Conservation (phyloP, 37 sponge, comb jelly and placozoan species). For the Aplysina aerophoba region DNA sequence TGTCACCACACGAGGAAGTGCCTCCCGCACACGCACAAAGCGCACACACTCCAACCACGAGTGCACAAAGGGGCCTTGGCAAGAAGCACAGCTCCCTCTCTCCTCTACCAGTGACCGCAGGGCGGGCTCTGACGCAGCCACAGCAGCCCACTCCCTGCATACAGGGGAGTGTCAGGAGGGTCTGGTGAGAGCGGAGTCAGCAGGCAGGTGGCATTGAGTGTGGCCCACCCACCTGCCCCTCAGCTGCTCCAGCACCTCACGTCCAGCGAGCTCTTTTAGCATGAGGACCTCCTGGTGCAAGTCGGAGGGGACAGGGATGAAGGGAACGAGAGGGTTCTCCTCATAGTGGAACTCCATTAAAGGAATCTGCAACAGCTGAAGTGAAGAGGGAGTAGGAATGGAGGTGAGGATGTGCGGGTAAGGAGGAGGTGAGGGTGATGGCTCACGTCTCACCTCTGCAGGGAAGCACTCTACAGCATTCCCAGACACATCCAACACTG, state of each 20-base stretch:
- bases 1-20: neutral
- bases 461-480: slow-evolving; percentile 65
- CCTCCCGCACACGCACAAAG: slow-evolving; percentile 48
- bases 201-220: no score
- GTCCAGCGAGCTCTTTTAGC: slow-evolving; percentile 39
- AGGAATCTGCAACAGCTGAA: neutral
- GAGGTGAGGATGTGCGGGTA: no score
- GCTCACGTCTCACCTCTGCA: slow-evolving; percentile 29
- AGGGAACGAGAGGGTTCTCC: slow-evolving; percentile 59
- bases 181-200: no score
- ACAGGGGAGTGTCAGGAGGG: no score
- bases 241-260: neutral
- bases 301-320: slow-evolving; percentile 70
- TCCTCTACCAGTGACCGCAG: slow-evolving; percentile 9
- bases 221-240: neutral
- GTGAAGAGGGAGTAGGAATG: no score
- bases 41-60: slow-evolving; percentile 79
- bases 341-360: slow-evolving; percentile 65
- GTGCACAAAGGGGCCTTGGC: slow-evolving; percentile 57
- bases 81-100: slow-evolving; percentile 64
- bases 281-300: slow-evolving; percentile 47
- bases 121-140: slow-evolving; percentile 10
- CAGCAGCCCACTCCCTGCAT: neutral
- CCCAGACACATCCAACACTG: slow-evolving; percentile 61
- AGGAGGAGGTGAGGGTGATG: slow-evolving; percentile 35